Conservation (phyloP, 2,113 vertebrate genomes). For the Xiphophorus maculatus region DNA sequence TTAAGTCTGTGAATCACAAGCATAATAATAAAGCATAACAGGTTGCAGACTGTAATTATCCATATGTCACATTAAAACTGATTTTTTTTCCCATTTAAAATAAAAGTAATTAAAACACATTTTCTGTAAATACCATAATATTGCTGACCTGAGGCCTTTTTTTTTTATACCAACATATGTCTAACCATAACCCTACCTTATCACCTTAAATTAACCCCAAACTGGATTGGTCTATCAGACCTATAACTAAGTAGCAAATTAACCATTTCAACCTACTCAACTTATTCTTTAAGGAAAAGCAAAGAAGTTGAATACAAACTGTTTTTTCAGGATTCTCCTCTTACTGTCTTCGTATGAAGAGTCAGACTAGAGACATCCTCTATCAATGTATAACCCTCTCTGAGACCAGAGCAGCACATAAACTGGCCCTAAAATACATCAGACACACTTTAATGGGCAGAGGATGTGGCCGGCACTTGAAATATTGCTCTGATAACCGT, state of each 20-base stretch:
- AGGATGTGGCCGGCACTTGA: conserved; percentile 70
- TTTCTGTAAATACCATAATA: too few species aligned
- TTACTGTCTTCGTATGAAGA: conserved; percentile 9
- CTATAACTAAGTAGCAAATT: neutral
- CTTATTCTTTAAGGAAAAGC: conserved; percentile 18
- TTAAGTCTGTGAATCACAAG: too few species aligned
- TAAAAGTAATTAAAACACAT: too few species aligned
- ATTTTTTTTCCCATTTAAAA: too few species aligned
- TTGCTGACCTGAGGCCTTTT: neutral
- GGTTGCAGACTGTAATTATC: too few species aligned
- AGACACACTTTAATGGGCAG: conserved; percentile 74
- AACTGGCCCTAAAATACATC: conserved; percentile 77
- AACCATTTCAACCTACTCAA: neutral
- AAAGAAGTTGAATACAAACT: conserved; percentile 4
- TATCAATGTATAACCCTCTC: conserved; percentile 74
- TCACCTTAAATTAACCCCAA: neutral
- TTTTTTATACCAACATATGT: neutral
- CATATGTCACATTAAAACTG: too few species aligned
- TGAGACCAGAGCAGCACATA: conserved; percentile 78
- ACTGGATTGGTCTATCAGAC: neutral
- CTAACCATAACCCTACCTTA: neutral
- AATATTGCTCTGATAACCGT: conserved; percentile 74
- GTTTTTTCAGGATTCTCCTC: neutral
- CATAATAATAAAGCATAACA: neutral
- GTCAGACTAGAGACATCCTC: conserved; percentile 65